A percentile compares a stretch with the other conserved stretches of the same genome.
These are phyloP conservation scores for Monopterus albus DNA, from an alignment of 2,113 vertebrate genomes.

Conservation along the genomic window DNA sequence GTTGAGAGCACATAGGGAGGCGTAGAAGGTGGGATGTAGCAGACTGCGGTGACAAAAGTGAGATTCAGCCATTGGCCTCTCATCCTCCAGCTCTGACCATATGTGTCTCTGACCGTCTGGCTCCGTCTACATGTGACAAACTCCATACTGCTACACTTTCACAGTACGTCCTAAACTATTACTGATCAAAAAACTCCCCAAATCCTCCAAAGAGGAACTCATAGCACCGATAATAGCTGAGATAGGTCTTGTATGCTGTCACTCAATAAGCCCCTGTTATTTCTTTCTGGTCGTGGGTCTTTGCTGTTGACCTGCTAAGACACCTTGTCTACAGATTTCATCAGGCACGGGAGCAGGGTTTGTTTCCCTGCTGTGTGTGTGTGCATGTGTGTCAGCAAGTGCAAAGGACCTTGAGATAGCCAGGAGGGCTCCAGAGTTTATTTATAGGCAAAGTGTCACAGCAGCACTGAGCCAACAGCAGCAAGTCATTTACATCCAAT, in stretches of 20 bases:
- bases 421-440: constrained; percentile 55
- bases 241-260: background rate
- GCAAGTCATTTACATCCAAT: constrained; percentile 71
- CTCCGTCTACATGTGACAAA: constrained; percentile 59
- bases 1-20: constrained; percentile 27
- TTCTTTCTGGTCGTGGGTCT: constrained; percentile 30
- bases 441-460: constrained; percentile 69
- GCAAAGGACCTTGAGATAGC: constrained; percentile 63
- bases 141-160: constrained; percentile 45
- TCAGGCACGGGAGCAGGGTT: constrained; percentile 46
- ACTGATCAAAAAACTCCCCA: background rate
- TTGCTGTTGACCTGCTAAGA: constrained; percentile 57
- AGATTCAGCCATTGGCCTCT: constrained; percentile 71
- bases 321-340: constrained; percentile 64
- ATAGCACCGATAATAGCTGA: background rate
- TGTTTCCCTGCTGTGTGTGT: constrained; percentile 45
- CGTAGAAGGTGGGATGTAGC: constrained; percentile 74
- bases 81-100: constrained; percentile 69
- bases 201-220: background rate
- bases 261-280: constrained; percentile 40
- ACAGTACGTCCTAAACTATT: constrained; percentile 10
- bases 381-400: constrained; percentile 21
- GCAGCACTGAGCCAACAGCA: constrained; percentile 43
- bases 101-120: constrained; percentile 66
- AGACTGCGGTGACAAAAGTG: constrained; percentile 69